Evolutionary conservation across 2,113 vertebrate species (phyloP), one percentile per base, ranked within the genome.

Genomic region (Corythoichthys haematopterus): DNA sequence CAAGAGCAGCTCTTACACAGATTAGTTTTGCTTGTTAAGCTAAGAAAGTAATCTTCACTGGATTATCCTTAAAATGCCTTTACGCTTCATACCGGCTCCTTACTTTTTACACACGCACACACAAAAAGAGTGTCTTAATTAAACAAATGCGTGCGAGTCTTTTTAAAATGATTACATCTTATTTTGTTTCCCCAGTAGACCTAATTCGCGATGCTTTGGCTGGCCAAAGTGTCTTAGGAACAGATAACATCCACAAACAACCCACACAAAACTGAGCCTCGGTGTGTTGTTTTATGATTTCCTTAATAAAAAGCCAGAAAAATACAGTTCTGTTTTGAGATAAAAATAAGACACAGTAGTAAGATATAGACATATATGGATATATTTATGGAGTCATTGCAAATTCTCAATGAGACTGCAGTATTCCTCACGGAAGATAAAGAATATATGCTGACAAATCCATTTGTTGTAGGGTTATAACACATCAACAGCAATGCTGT

Each of bases 11-110:
- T 55, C 12, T 56, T 59, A 46, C 46, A 35, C n/a, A 51, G 70
- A 72, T 72, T 66, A 72, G 70, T 72, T 62, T 28, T 65, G 57
- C 14, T 72, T 53, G 70, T 72, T 72, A 53, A 66, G 58, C 56
- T 45, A 61, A 53, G 56, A 61, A 60, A 40, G 47, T 66, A 66
- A 72, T 72, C 57, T 53, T 72, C 35, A 55, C 52, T 55, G 70
- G 64, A 55, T 72, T 53, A 66, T 72, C 36, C 47, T 59, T 9
- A 55, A 45, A 53, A n/a, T 40, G 43, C 46, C 46, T 65, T 48
- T 37, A 36, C 38, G 35, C 62, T 37, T n/a, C 20, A 33, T 16
- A 45, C 35, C 28, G 12, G 14, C 47, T 62, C 45, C 5, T 55
- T 45, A 14, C 11, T 37, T 8, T 61, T 28, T 52, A 9, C 13